phyloP scores from a whole-genome alignment of 2,113 vertebrate genomes.

The Alces alces region DNA sequence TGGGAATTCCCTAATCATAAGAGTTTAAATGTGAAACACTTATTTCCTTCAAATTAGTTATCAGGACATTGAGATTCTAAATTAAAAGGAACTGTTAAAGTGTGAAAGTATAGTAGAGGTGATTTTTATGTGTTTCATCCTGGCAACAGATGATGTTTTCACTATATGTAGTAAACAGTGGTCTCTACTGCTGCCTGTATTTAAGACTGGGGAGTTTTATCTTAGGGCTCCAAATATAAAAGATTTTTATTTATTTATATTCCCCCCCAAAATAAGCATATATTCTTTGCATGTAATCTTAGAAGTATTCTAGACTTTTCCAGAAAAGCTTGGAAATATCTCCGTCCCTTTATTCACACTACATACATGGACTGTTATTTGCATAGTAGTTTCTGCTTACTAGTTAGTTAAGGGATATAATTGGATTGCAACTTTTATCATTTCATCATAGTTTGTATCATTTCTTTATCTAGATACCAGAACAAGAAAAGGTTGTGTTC shows the following conservation, averaged over 20 bases:
- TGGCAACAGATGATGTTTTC: neutral
- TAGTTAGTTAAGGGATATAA: neutral
- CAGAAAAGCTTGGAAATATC: conserved; percentile 1
- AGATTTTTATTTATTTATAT: neutral
- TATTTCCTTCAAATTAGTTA: neutral
- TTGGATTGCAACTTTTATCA: neutral
- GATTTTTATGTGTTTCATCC: neutral
- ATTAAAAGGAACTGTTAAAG: conserved; percentile 6
- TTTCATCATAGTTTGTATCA: neutral
- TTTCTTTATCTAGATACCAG: neutral
- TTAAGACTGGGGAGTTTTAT: neutral
- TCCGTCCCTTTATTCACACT: neutral
- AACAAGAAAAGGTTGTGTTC: neutral
- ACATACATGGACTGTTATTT: neutral
- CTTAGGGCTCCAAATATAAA: neutral
- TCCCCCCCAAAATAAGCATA: neutral
- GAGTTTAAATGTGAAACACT: neutral
- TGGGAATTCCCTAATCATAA: neutral
- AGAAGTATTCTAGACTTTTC: neutral
- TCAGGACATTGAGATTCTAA: neutral
- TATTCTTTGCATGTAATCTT: neutral
- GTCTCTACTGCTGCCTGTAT: neutral
- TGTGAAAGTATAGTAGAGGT: neutral
- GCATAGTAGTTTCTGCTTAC: neutral
- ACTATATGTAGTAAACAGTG: neutral